A percentile compares a stretch with the other conserved stretches of the same genome.
Conservation (phyloP, 2,888 invertebrate genomes). For the Drosophila prostipennis region DNA sequence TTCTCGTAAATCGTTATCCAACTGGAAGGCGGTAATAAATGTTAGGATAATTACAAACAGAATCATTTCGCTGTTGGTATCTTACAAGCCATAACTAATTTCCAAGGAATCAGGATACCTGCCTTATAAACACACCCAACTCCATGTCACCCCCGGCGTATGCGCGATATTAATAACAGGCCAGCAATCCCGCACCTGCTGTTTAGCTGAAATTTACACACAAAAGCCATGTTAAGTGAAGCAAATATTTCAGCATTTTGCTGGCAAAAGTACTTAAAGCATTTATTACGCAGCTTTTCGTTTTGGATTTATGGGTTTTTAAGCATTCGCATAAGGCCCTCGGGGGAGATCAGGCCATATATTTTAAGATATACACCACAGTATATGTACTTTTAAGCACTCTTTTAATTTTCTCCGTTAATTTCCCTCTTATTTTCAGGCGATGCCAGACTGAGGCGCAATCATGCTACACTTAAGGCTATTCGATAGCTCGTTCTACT, state of each 20-base stretch:
- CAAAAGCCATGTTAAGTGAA: slow-evolving; percentile 48
- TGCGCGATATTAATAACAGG: slow-evolving; percentile 55
- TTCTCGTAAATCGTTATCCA: too few relatives aligned
- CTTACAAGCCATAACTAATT: slow-evolving; percentile 25
- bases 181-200: slow-evolving; percentile 36
- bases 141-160: slow-evolving; percentile 42
- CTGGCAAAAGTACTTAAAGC: slow-evolving; percentile 54
- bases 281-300: slow-evolving; percentile 60
- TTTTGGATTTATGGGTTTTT: slow-evolving; percentile 57
- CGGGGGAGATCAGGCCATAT: slow-evolving; percentile 8
- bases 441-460: slow-evolving; percentile 18
- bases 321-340: slow-evolving; percentile 23
- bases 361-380: slow-evolving; percentile 15
- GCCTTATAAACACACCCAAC: not conserved
- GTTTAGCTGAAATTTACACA: slow-evolving; percentile 27
- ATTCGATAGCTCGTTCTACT: slow-evolving; percentile 68
- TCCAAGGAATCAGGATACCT: slow-evolving; percentile 8
- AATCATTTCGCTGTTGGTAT: not conserved
- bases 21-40: slow-evolving; percentile 5
- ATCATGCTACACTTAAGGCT: slow-evolving; percentile 70
- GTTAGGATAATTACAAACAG: not conserved
- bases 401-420: slow-evolving; percentile 27
- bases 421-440: slow-evolving; percentile 16
- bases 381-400: slow-evolving; percentile 29
- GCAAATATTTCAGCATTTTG: slow-evolving; percentile 56